A percentile compares a stretch with the other conserved stretches of the same genome.
These are phyloP conservation scores for Tyrophagus putrescentiae DNA, from an alignment of 1,140 invertebrate genomes.

Conservation along the genomic window DNA sequence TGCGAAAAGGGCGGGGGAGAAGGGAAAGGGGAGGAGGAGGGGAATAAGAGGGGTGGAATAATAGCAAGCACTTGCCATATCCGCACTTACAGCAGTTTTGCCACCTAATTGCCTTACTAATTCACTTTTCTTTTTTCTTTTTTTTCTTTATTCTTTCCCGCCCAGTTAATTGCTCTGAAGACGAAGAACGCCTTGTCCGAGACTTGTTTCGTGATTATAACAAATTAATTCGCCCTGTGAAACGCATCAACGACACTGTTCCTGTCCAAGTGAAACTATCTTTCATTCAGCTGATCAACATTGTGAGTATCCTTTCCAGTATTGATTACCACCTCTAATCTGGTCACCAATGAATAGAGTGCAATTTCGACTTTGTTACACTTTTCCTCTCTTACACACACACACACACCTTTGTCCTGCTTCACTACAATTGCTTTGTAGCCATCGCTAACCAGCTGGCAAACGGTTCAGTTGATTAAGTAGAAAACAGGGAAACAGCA, in stretches of 20 bases:
- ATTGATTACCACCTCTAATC: background rate
- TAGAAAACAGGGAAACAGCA: no score
- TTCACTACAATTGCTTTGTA: background rate
- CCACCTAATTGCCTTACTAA: no score
- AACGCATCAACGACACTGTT: slow-evolving; percentile 92
- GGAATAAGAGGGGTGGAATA: no score
- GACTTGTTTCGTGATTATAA: slow-evolving; percentile 98
- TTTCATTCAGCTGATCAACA: slow-evolving; percentile 96
- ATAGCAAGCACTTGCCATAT: no score
- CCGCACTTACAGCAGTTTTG: no score
- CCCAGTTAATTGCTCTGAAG: slow-evolving; percentile 49
- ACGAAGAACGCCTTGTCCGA: slow-evolving; percentile 84
- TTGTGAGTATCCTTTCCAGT: slow-evolving; percentile 54
- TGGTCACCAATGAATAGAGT: background rate
- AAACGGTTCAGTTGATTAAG: no score
- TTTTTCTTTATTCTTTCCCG: background rate
- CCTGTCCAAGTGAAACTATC: slow-evolving; percentile 89
- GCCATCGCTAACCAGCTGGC: no score
- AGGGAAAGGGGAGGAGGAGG: no score
- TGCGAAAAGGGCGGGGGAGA: no score
- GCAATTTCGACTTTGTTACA: background rate
- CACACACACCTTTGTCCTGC: background rate
- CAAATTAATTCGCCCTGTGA: slow-evolving; percentile 92
- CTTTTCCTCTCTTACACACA: background rate
- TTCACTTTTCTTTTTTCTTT: background rate